phyloP scores from a whole-genome alignment of 1,140 invertebrate species.

The Cydia fagiglandana region DNA sequence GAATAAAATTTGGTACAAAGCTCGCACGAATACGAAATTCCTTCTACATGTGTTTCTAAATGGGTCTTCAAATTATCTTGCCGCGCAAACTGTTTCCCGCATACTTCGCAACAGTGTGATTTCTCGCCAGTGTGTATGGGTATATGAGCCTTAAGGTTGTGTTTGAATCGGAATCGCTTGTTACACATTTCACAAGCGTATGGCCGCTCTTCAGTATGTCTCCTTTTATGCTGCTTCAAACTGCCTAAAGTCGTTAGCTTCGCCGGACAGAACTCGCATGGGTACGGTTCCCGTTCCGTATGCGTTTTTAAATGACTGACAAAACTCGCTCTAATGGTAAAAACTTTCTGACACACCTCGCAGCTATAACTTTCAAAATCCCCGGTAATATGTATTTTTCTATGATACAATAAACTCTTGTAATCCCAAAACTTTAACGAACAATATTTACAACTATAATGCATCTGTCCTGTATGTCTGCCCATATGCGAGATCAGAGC shows the following conservation, averaged over 20 bases:
- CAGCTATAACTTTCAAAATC: slow-evolving; percentile 1
- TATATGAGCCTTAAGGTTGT: neutral
- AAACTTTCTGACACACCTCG: neutral
- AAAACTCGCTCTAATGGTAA: neutral
- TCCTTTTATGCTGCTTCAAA: neutral
- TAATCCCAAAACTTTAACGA: slow-evolving; percentile 11
- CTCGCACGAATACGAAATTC: neutral
- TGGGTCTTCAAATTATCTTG: slow-evolving; percentile 1
- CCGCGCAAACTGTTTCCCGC: neutral
- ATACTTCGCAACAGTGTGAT: slow-evolving; percentile 12
- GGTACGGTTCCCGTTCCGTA: neutral
- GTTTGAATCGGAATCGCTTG: slow-evolving; percentile 3
- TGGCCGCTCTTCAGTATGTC: neutral
- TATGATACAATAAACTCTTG: neutral
- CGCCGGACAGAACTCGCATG: neutral
- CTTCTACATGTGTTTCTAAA: neutral
- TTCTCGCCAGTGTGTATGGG: neutral
- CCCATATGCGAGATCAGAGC: neutral
- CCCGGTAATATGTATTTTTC: neutral
- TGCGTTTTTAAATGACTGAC: neutral
- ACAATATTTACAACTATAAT: slow-evolving; percentile 17
- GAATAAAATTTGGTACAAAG: slow-evolving; percentile 8
- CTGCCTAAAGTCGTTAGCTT: neutral
- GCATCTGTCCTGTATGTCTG: slow-evolving; percentile 1
- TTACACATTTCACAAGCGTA: slow-evolving; percentile 2